A percentile compares a stretch with the other conserved stretches of the same genome.
Conservation (phyloP, 2,797 vertebrate genomes). For the Adelosebastes latens region DNA sequence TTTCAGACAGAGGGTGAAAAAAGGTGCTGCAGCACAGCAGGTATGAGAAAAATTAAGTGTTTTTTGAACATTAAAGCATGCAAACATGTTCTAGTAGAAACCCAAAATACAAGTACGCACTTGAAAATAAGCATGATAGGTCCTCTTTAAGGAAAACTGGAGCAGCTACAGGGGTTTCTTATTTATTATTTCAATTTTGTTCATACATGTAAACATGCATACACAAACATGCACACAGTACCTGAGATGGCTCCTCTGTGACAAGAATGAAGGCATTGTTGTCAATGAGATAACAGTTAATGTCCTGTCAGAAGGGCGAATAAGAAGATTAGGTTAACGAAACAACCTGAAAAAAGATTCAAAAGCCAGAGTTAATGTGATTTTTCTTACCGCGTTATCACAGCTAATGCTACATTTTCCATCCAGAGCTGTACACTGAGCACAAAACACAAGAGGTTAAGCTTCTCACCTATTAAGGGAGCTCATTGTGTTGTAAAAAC, state of each 20-base stretch:
- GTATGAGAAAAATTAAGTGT: too few relatives aligned
- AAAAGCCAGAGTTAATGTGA: neutral
- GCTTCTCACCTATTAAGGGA: neutral
- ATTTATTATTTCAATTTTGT: neutral
- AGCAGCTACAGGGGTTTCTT: neutral
- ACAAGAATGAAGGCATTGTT: constrained; percentile 99
- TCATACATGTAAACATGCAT: neutral
- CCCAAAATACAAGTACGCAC: too few relatives aligned
- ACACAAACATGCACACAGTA: constrained; percentile 58
- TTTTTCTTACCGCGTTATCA: constrained; percentile 89
- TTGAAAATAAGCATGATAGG: too few relatives aligned
- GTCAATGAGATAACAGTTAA: constrained; percentile 98
- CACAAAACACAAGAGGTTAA: constrained; percentile 22
- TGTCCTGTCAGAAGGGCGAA: constrained; percentile 80
- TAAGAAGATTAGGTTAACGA: neutral
- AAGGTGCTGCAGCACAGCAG: too few relatives aligned
- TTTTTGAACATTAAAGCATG: too few relatives aligned
- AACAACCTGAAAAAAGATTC: neutral
- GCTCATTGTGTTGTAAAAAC: neutral
- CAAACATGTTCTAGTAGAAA: too few relatives aligned
- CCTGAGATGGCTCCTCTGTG: constrained; percentile 93
- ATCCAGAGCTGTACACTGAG: constrained; percentile 94
- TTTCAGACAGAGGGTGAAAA: too few relatives aligned
- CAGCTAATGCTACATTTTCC: constrained; percentile 96
- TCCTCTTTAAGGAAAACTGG: neutral